Conservation (phyloP, 2,888 invertebrate species). For the Parnassius orleans region DNA sequence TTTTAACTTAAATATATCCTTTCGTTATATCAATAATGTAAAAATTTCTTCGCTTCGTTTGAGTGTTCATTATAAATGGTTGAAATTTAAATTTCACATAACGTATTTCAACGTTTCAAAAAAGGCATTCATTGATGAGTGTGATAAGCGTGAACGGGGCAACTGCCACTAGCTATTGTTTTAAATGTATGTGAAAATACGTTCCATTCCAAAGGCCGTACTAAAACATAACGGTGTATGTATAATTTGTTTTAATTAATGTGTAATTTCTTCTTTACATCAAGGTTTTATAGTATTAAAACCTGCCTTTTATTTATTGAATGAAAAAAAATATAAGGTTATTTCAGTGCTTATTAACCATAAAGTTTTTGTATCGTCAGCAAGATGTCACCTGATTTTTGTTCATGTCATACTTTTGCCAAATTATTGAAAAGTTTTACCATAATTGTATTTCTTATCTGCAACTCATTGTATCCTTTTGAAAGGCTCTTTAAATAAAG, state of each 20-base stretch:
- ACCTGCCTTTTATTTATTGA: too few species aligned
- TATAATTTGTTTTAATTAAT: conserved; percentile 66
- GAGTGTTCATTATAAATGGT: conserved; percentile 28
- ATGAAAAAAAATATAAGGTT: too few species aligned
- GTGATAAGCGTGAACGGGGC: conserved; percentile 61
- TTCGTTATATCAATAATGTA: conserved; percentile 24
- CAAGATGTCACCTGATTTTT: too few species aligned
- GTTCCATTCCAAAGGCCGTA: conserved; percentile 55
- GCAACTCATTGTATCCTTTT: conserved; percentile 15
- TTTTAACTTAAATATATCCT: conserved; percentile 13
- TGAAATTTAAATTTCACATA: conserved; percentile 70
- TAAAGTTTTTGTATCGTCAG: too few species aligned
- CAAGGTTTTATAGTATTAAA: too few species aligned
- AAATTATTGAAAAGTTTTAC: too few species aligned
- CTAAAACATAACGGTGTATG: conserved; percentile 57
- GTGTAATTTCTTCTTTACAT: background rate
- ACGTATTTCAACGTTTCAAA: conserved; percentile 56
- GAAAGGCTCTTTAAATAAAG: conserved; percentile 33
- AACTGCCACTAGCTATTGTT: conserved; percentile 76
- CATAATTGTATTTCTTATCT: background rate
- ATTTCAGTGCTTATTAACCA: too few species aligned
- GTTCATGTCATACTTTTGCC: too few species aligned
- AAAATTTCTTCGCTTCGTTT: conserved; percentile 22
- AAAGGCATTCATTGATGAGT: conserved; percentile 70
- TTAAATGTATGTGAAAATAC: conserved; percentile 66